Percentiles rank a stretch among this genome's conserved stretches.
phyloP scores from a whole-genome alignment of 2,113 vertebrate species.

The Callocephalon fimbriatum region DNA sequence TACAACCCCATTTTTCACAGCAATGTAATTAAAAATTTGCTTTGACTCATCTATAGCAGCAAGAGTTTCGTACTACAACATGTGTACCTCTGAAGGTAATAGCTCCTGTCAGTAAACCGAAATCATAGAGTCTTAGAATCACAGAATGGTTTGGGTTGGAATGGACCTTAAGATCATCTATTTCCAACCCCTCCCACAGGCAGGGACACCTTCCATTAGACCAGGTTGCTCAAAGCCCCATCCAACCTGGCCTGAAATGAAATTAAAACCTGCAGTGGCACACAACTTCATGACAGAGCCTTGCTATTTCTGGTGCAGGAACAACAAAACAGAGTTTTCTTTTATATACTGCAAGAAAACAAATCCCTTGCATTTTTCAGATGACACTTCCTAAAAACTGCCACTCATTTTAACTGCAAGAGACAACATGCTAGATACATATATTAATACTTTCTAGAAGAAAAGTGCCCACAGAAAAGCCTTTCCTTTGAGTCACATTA shows the following conservation, averaged over 20 bases:
- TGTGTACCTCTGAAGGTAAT: not conserved
- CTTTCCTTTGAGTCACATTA: not conserved
- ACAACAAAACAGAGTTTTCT: not conserved
- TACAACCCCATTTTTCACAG: not conserved
- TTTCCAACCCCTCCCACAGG: not conserved
- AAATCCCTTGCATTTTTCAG: not conserved
- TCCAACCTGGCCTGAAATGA: not conserved
- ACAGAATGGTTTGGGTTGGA: not conserved
- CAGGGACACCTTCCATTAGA: not conserved
- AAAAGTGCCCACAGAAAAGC: not conserved
- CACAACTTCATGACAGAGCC: not conserved
- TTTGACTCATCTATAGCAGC: not conserved
- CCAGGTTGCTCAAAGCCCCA: not conserved
- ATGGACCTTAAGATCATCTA: not conserved
- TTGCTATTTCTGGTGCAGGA: not conserved
- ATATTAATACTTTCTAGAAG: not conserved
- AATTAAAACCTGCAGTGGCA: not conserved
- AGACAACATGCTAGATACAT: not conserved
- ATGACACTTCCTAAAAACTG: not conserved
- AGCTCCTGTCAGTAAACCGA: not conserved
- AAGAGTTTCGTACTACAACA: not conserved
- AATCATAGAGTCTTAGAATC: not conserved
- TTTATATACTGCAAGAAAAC: not conserved
- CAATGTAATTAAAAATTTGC: not conserved
- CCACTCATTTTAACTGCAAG: not conserved